Percentiles rank a stretch among this genome's conserved stretches.
Conservation (phyloP, 2,797 vertebrate species). For the Microctenopoma lineatum region DNA sequence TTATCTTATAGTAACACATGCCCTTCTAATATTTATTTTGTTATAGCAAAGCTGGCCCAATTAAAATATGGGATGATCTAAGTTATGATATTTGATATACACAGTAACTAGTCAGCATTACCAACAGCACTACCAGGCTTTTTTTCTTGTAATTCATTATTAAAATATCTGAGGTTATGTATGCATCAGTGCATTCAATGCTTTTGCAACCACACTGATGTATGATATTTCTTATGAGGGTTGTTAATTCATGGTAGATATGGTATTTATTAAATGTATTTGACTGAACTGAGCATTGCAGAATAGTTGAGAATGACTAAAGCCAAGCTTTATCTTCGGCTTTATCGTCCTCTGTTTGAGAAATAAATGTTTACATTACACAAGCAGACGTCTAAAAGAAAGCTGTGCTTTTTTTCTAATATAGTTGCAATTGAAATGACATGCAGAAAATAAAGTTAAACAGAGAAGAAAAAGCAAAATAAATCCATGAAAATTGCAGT, state of each 20-base stretch:
- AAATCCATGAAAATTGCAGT: constrained; percentile 43
- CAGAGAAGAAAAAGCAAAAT: not conserved
- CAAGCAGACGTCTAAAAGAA: constrained; percentile 20
- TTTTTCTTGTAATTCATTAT: constrained; percentile 9
- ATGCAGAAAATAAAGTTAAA: constrained; percentile 4
- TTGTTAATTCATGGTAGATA: constrained; percentile 1
- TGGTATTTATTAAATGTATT: constrained; percentile 13
- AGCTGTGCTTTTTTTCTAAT: constrained; percentile 1
- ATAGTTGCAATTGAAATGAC: constrained; percentile 34
- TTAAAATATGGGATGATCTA: constrained; percentile 17
- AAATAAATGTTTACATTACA: constrained; percentile 22
- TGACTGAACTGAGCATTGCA: constrained; percentile 26
- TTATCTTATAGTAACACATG: not conserved
- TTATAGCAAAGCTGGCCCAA: constrained; percentile 2
- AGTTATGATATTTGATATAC: constrained; percentile 4
- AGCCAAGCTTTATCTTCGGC: not conserved
- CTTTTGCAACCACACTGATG: not conserved
- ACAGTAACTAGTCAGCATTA: not conserved
- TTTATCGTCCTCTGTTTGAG: constrained; percentile 20
- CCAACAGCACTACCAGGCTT: not conserved
- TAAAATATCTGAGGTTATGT: constrained; percentile 14
- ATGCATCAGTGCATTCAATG: constrained; percentile 9
- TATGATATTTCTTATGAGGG: constrained; percentile 1
- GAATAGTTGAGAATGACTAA: constrained; percentile 14
- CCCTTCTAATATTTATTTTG: constrained; percentile 9